Conservation (phyloP, 2,797 vertebrate species). For the Bovichtus variegatus region DNA sequence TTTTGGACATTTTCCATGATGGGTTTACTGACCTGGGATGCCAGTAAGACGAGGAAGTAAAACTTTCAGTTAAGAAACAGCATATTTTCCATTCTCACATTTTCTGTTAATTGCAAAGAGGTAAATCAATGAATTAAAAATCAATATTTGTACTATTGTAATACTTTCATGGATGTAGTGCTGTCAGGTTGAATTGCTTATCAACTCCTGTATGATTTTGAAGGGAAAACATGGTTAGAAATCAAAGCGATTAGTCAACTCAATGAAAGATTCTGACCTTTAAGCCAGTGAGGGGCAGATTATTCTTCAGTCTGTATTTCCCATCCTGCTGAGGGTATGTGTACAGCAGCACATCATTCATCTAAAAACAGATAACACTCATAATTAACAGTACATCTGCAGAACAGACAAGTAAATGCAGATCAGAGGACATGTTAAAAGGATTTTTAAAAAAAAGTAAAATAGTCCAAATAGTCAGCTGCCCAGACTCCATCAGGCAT, state of each 20-base stretch:
- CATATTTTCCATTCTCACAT: neutral
- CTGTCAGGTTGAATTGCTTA: neutral
- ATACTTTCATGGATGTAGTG: neutral
- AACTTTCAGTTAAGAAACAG: neutral
- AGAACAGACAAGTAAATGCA: neutral
- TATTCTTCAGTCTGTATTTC: conserved; percentile 94
- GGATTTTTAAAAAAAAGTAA: neutral
- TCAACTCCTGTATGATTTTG: neutral
- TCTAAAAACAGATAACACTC: conserved; percentile 80
- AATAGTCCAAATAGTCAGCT: neutral
- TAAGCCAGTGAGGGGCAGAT: conserved; percentile 88
- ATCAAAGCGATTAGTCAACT: neutral
- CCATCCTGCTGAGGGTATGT: conserved; percentile 97
- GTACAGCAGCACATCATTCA: conserved; percentile 96
- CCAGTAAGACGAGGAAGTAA: conserved; percentile 1
- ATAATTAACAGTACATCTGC: neutral
- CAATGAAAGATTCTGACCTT: conserved; percentile 85
- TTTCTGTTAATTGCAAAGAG: neutral
- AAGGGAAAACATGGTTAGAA: neutral
- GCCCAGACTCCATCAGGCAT: neutral
- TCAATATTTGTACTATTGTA: neutral
- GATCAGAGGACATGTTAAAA: neutral
- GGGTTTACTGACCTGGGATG: conserved; percentile 90
- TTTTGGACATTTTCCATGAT: conserved; percentile 90
- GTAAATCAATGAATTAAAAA: neutral